These are phyloP conservation scores for Monochamus saltuarius DNA, from an alignment of 1,140 invertebrate genomes.

Conservation along the genomic window DNA sequence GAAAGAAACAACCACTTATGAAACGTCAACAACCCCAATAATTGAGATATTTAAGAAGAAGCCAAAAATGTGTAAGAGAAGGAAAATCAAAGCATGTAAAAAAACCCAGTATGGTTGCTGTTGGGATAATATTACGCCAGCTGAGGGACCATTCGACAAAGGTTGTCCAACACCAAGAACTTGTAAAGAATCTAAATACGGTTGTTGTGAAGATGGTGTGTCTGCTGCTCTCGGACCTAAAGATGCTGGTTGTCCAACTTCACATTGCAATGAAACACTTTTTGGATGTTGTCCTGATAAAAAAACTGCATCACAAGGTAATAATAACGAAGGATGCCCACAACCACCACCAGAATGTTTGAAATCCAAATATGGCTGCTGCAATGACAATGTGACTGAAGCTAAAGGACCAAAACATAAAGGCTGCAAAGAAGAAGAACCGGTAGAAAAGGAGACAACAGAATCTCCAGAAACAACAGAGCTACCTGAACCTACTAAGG, in stretches of 20 bases:
- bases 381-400: slow-evolving; percentile 69
- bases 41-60: slow-evolving; percentile 56
- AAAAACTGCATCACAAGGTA: slow-evolving; percentile 74
- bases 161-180: slow-evolving; percentile 74
- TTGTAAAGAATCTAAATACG: slow-evolving; percentile 78
- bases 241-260: slow-evolving; percentile 73
- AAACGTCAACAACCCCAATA: slow-evolving; percentile 25
- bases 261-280: slow-evolving; percentile 73
- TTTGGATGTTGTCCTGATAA: slow-evolving; percentile 87
- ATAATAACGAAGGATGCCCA: slow-evolving; percentile 81
- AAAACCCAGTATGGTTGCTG: slow-evolving; percentile 84
- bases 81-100: slow-evolving; percentile 65
- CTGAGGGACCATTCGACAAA: slow-evolving; percentile 82
- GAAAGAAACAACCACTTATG: slow-evolving; percentile 18
- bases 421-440: slow-evolving; percentile 59
- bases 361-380: slow-evolving; percentile 73
- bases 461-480: not conserved
- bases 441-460: slow-evolving; percentile 47
- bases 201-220: slow-evolving; percentile 88
- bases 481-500: slow-evolving; percentile 45
- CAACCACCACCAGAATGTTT: slow-evolving; percentile 64
- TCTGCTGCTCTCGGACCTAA: slow-evolving; percentile 73
- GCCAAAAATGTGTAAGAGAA: slow-evolving; percentile 63
- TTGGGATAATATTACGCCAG: slow-evolving; percentile 78
- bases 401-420: slow-evolving; percentile 66